Evolutionary conservation across 1,140 invertebrate genomes (phyloP).

Genomic region (Tetragonula clypearis): DNA sequence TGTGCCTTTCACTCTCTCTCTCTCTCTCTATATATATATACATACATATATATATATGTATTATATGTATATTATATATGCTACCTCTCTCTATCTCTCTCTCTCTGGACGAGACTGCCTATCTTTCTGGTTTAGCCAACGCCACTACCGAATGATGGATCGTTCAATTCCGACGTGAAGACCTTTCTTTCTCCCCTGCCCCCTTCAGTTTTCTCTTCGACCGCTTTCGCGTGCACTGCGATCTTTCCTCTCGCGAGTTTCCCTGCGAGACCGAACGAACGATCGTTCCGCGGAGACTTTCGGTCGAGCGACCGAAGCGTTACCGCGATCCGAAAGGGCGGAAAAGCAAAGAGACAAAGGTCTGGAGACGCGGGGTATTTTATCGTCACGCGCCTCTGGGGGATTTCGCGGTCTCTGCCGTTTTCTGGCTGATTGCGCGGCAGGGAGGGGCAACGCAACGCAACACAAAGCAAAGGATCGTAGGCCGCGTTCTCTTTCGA

Average conservation of each 20-base stretch:
- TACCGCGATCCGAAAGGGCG: background rate
- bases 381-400: background rate
- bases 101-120: background rate
- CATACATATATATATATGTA: too few species aligned
- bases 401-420: background rate
- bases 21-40: too few species aligned
- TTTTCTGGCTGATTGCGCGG: background rate
- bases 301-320: background rate
- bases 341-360: too few species aligned
- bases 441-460: too few species aligned
- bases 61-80: too few species aligned
- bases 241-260: constrained; percentile 6
- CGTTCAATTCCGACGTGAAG: background rate
- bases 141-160: constrained; percentile 47
- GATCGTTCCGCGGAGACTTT: background rate
- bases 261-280: background rate
- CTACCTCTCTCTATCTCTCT: background rate
- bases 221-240: background rate
- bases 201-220: background rate
- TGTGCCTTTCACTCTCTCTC: background rate
- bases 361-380: background rate
- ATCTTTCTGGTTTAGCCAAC: background rate
- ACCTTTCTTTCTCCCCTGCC: background rate
- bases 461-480: background rate
- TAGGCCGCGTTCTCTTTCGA: constrained; percentile 24